Percentiles rank a stretch among this genome's conserved stretches.
phyloP scores from a whole-genome alignment of 2,797 vertebrate genomes.

The Enteromius argenteus region DNA sequence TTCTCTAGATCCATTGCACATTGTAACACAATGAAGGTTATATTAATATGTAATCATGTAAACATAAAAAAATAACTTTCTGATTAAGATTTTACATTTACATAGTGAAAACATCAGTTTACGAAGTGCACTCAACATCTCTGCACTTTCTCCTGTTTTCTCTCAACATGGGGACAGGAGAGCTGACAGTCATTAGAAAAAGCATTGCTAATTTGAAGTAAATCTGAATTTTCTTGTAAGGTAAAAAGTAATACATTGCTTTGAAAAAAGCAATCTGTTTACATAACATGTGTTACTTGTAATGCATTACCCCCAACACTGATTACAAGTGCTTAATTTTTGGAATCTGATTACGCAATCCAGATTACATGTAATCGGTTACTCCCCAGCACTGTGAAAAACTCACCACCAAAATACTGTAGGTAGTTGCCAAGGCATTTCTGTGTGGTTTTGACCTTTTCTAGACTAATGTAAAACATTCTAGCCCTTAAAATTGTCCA shows the following conservation, averaged over 20 bases:
- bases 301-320: background rate
- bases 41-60: background rate
- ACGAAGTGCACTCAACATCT: background rate
- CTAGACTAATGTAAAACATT: background rate
- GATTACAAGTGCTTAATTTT: background rate
- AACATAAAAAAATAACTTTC: background rate
- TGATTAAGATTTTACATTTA: background rate
- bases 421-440: background rate
- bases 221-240: background rate
- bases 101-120: background rate
- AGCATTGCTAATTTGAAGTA: background rate
- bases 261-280: background rate
- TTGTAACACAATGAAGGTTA: background rate
- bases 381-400: constrained; percentile 5
- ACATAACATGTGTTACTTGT: background rate
- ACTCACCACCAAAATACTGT: background rate
- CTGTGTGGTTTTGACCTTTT: background rate
- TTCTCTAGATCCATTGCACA: background rate
- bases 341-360: background rate
- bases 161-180: background rate
- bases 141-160: background rate
- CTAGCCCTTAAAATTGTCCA: constrained; percentile 19
- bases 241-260: background rate
- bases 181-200: background rate
- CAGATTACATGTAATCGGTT: constrained; percentile 3